Evolutionary conservation across 2,797 vertebrate genomes (phyloP).

Genomic region (Lemur catta): DNA sequence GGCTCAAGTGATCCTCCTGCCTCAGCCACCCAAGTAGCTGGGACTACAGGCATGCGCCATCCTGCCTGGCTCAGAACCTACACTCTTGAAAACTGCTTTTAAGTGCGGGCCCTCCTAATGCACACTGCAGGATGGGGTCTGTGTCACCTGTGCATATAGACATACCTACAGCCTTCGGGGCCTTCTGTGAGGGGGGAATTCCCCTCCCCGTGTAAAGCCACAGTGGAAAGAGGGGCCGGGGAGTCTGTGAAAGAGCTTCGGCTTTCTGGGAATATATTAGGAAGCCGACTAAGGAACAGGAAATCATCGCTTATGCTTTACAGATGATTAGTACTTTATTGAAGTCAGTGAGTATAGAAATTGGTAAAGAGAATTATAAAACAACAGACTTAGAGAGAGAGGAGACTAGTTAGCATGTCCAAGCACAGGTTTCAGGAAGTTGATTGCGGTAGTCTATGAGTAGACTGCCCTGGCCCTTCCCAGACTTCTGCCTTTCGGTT

Average conservation of each 20-base stretch:
- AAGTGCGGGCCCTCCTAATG: too few relatives aligned
- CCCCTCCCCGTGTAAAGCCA: background rate
- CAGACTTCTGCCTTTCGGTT: background rate
- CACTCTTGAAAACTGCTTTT: background rate
- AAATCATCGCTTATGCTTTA: background rate
- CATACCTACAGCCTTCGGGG: background rate
- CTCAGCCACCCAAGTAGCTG: background rate
- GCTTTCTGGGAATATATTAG: background rate
- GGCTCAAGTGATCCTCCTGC: background rate
- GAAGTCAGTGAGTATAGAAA: background rate
- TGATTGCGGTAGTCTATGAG: background rate
- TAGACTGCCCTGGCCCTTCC: background rate
- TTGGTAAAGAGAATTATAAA: background rate
- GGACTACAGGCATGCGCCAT: background rate
- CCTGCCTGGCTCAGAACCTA: background rate
- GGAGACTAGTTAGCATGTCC: background rate
- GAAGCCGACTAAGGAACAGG: background rate
- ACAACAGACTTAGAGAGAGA: background rate
- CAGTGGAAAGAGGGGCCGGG: background rate
- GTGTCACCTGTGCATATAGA: accelerated
- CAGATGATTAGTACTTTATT: background rate
- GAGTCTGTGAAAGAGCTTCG: background rate
- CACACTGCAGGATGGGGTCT: background rate
- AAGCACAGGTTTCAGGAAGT: background rate
- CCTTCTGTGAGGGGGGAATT: background rate